Percentiles rank a stretch among this genome's conserved stretches.
These are phyloP conservation scores for Orchesella cincta DNA, from an alignment of 1,140 invertebrate genomes.

Conservation along the genomic window DNA sequence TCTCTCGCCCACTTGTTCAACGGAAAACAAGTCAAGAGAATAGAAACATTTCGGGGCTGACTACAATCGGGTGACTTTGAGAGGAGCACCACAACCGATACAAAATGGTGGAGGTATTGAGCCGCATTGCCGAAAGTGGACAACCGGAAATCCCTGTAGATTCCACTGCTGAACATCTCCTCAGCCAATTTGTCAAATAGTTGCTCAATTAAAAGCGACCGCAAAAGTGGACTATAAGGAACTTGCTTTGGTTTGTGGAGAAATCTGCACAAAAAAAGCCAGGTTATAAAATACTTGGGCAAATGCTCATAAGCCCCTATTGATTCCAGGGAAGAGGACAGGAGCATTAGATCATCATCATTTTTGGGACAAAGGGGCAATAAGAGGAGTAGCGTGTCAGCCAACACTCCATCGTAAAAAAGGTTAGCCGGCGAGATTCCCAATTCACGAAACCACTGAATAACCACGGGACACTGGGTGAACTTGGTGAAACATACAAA, in stretches of 20 bases:
- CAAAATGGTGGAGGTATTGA: conserved; percentile 34
- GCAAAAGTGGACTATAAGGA: conserved; percentile 1
- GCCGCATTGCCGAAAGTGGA: conserved; percentile 2
- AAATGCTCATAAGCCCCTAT: background rate
- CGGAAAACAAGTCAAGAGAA: conserved; percentile 32
- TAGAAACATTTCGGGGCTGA: conserved; percentile 1
- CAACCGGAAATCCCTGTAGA: conserved; percentile 13
- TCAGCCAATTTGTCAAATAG: conserved; percentile 18
- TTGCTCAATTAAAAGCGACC: background rate
- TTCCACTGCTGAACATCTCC: background rate
- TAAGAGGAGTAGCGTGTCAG: background rate
- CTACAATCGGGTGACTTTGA: conserved; percentile 1
- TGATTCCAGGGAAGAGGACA: background rate
- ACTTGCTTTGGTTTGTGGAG: conserved; percentile 19
- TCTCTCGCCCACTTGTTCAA: conserved; percentile 27
- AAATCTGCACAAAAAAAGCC: conserved; percentile 11
- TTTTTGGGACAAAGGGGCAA: background rate
- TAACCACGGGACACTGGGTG: background rate
- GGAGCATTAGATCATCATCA: background rate
- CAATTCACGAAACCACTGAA: conserved; percentile 16
- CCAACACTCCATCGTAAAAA: conserved; percentile 1
- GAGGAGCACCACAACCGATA: conserved; percentile 1
- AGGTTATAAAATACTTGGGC: conserved; percentile 17
- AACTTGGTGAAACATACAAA: conserved; percentile 3
- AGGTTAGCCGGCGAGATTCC: conserved; percentile 15